Evolutionary conservation across 1,140 invertebrate genomes (phyloP).

Genomic region (Polyergus mexicanus): DNA sequence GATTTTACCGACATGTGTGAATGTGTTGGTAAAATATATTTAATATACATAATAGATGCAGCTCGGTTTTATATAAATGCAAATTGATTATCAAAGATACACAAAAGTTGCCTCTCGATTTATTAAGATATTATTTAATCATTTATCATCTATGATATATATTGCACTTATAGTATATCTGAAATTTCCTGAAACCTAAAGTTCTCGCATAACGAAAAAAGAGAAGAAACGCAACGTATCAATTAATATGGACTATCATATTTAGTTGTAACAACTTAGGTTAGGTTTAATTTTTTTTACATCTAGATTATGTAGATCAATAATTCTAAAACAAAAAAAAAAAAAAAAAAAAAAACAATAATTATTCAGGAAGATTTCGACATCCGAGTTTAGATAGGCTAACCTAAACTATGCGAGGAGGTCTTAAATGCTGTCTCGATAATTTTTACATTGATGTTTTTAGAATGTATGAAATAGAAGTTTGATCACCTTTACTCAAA

Average conservation of each 20-base stretch:
- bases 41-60: background rate
- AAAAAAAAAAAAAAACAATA: background rate
- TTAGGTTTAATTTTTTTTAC: background rate
- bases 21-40: background rate
- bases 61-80: background rate
- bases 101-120: background rate
- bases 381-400: background rate
- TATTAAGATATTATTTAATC: background rate
- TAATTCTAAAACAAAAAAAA: background rate
- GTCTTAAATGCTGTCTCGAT: background rate
- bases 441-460: conserved; percentile 29
- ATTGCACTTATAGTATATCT: background rate
- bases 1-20: background rate
- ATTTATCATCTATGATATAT: background rate
- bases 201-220: background rate
- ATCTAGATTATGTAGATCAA: background rate
- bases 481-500: background rate
- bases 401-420: conserved; percentile 27
- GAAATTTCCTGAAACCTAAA: background rate
- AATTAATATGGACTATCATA: background rate
- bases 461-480: background rate
- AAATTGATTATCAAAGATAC: background rate
- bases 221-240: background rate
- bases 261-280: background rate
- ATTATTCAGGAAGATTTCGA: background rate